phyloP scores from a whole-genome alignment of 2,113 vertebrate species.

The Ophiodon elongatus region DNA sequence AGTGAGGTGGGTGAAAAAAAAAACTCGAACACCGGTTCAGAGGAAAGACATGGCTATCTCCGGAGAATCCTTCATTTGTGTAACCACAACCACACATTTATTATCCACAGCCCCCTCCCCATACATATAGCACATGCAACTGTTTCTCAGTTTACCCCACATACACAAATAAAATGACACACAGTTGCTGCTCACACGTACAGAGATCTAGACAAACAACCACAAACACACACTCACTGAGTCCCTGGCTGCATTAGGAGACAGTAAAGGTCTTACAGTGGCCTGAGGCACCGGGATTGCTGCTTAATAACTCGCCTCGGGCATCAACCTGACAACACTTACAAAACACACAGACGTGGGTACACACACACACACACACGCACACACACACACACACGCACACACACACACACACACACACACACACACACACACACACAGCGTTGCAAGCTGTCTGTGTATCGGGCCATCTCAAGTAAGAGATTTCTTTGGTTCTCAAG shows the following conservation, averaged over 20 bases:
- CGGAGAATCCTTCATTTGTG: slow-evolving; percentile 40
- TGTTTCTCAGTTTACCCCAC: slow-evolving; percentile 27
- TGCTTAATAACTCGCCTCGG: slow-evolving; percentile 78
- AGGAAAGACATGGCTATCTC: slow-evolving; percentile 46
- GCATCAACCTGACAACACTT: slow-evolving; percentile 74
- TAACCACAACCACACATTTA: slow-evolving; percentile 27
- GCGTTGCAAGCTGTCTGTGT: slow-evolving; percentile 31
- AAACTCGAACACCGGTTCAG: slow-evolving; percentile 22
- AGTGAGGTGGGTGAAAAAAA: slow-evolving; percentile 1
- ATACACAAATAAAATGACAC: slow-evolving; percentile 47
- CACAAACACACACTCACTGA: slow-evolving; percentile 24
- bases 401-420: slow-evolving; percentile 30
- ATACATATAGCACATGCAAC: slow-evolving; percentile 7
- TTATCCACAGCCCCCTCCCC: background rate
- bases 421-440: slow-evolving; percentile 27
- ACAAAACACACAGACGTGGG: slow-evolving; percentile 59
- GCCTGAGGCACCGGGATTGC: slow-evolving; percentile 76
- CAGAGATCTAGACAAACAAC: slow-evolving; percentile 12
- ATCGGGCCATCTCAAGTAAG: slow-evolving; percentile 35
- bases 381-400: slow-evolving; percentile 45
- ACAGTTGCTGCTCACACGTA: slow-evolving; percentile 35
- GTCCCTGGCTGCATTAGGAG: slow-evolving; percentile 61
- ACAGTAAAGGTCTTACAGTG: slow-evolving; percentile 74
- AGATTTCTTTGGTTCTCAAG: slow-evolving; percentile 38
- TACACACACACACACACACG: slow-evolving; percentile 43